A percentile compares a stretch with the other conserved stretches of the same genome.
Conservation (phyloP, 2,797 vertebrate species). For the Pantherophis alleghaniensis region DNA sequence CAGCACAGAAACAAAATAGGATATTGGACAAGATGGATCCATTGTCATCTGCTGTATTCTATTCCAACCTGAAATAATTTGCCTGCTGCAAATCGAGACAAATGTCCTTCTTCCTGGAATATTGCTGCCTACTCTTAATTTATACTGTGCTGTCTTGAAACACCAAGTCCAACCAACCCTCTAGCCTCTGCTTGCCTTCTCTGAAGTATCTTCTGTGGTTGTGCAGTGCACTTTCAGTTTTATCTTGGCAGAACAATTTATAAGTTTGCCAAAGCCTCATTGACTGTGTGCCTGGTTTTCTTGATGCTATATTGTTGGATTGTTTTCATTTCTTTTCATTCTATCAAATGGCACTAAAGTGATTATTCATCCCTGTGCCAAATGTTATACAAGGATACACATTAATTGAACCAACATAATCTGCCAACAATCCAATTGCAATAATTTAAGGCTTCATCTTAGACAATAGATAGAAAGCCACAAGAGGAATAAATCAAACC, state of each 20-base stretch:
- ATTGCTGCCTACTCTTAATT: not conserved
- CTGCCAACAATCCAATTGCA: slow-evolving; percentile 3
- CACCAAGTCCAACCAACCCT: too few relatives aligned
- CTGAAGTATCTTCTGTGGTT: not conserved
- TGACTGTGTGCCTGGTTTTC: not conserved
- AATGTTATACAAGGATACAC: not conserved
- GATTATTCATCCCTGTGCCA: not conserved
- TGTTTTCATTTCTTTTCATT: not conserved
- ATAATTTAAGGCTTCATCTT: not conserved
- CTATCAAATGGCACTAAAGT: not conserved
- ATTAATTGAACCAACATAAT: not conserved
- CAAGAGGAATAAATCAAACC: not conserved
- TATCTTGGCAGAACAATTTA: not conserved
- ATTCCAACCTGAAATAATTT: not conserved
- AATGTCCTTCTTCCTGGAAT: too few relatives aligned
- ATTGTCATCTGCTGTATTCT: too few relatives aligned
- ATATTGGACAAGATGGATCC: too few relatives aligned
- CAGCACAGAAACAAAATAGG: not conserved
- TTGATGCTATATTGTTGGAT: not conserved
- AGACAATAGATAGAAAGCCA: not conserved
- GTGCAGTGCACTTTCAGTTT: not conserved
- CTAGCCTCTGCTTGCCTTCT: not conserved
- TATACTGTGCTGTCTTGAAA: not conserved
- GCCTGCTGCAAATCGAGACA: not conserved
- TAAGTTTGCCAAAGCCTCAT: not conserved